Evolutionary conservation across 35 echinoderm and acorn worm genomes (phyloP).

Genomic region (Apostichopus californicus): DNA sequence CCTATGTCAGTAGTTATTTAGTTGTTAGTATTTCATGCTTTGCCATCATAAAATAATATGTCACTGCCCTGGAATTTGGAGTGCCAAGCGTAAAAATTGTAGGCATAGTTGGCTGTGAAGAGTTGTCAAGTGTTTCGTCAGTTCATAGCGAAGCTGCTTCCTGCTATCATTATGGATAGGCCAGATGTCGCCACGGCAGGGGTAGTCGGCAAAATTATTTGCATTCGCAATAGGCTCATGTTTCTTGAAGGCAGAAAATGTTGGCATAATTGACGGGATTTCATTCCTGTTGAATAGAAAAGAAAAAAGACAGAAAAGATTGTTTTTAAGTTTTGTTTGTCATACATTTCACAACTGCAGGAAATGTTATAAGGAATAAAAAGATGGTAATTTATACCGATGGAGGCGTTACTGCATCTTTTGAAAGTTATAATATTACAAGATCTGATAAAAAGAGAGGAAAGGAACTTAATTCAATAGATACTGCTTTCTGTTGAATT

Average conservation of each 20-base stretch:
- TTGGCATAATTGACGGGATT: not conserved
- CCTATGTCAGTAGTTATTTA: not conserved
- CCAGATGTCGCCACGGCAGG: not conserved
- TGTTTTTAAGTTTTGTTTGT: not conserved
- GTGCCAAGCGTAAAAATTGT: constrained; percentile 1
- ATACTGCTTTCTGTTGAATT: no score
- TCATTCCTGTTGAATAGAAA: not conserved
- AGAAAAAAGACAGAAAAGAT: not conserved
- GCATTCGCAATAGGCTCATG: not conserved
- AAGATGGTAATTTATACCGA: not conserved
- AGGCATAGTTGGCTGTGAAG: not conserved
- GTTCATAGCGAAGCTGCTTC: not conserved
- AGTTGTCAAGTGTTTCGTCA: constrained; percentile 1
- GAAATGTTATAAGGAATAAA: not conserved
- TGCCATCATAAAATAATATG: constrained; percentile 5
- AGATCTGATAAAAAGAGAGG: no score
- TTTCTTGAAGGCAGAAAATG: not conserved
- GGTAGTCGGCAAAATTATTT: not conserved
- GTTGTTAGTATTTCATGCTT: not conserved
- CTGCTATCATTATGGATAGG: not conserved
- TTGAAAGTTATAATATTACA: no score
- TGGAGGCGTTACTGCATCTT: no score
- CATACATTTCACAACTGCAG: not conserved
- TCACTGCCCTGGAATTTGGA: constrained; percentile 11
- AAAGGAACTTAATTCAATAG: no score